Evolutionary conservation across 2,797 vertebrate genomes (phyloP), one percentile per base, ranked within the genome.

Genomic region (Phrynocephalus forsythii): DNA sequence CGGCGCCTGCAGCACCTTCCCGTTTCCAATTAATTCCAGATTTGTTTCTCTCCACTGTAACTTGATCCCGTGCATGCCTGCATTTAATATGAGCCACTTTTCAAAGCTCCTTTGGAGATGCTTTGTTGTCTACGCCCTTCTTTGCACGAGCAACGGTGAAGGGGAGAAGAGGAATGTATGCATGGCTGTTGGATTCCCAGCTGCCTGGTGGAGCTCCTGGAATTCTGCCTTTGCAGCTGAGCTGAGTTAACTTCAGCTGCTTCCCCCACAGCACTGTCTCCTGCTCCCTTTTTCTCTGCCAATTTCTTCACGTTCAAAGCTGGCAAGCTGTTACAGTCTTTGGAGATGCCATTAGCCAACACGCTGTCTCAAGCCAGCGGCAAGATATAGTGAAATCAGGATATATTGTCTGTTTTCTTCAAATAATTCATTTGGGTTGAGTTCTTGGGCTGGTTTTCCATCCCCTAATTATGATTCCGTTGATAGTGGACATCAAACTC

Each of bases 311-410:
- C 50, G 1, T 90, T 91, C 75, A 90, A 89, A 84, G 76, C 90
- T 91, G 84, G 82, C 88, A 88, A 91, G 77, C 90, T 92, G 91
- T 93, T 92, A 24, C 50, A 88, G 88, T 82, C 90, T 95, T 94
- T 91, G 86, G 92, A 94, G 94, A 94, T 86, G 85, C 88, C 90
- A 73, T 94, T 95, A 93, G 93, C 93, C 93, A 60, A 79, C 82
- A 50, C 84, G 88, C 90, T 92, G 84, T 93, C 89, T 79, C 87
- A 86, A 86, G 84, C 90, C 85, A 90, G 85, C 73, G 86, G 83
- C 66, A 76, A 88, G 86, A 94, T 93, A 92, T 92, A 92, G 93
- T 78, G 90, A 81, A 87, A 94, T 91, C 87, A 89, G 88, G 72
- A 88, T 63, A 18, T 85, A 90, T 93, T 91, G 84, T 90, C 92